Evolutionary conservation across 2,797 vertebrate genomes (phyloP), one percentile per base, ranked within the genome.

Genomic region (Cossypha dichroa): DNA sequence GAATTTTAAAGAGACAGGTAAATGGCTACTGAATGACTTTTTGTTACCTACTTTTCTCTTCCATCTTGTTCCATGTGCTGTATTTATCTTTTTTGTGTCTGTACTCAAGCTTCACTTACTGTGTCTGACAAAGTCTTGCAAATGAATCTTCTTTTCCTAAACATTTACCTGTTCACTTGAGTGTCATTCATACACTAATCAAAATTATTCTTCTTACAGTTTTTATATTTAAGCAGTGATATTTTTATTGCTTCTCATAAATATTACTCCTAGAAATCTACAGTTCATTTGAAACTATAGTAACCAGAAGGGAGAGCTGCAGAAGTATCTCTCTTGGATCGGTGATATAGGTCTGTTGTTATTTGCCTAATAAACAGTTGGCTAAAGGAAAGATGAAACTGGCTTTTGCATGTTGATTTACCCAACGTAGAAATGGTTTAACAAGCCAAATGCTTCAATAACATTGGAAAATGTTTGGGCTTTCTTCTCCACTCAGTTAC

Each of bases 221-320:
- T 85, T 58, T 91, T 10, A 2, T 76, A 41, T 90, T 91, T 91
- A 88, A 91, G 55, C 46, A 31, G 58, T 66, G 78, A 40, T 95
- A 87, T 96, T 96, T 94, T 93, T 85, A 83, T 94, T 95, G 49
- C 9, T 85, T 92, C 54, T 93, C 28, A 2, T 82, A 96, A 87
- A 63, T 89, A 90, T 75, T 93, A 82, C 82, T 96, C 96, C 88
- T 88, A 93, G 92, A 90, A 92, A 90, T 83, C 11, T 58, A 54
- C 78, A 29, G 60, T 92, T 96, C 33, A 33, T 91, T 91, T 91
- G 96, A 95, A 96, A 75, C 92, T 95, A 94, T 94, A 91, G 89
- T 83, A 96, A 96, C 95, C 33, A 84, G 87, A 64, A 80, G 9
- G 62, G 56, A 93, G 84, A 63, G 73, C 75, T 94, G 54, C 76